Percentiles rank a stretch among this genome's conserved stretches.
Conservation (phyloP, 2,113 vertebrate species). For the Anarrhichthys ocellatus region DNA sequence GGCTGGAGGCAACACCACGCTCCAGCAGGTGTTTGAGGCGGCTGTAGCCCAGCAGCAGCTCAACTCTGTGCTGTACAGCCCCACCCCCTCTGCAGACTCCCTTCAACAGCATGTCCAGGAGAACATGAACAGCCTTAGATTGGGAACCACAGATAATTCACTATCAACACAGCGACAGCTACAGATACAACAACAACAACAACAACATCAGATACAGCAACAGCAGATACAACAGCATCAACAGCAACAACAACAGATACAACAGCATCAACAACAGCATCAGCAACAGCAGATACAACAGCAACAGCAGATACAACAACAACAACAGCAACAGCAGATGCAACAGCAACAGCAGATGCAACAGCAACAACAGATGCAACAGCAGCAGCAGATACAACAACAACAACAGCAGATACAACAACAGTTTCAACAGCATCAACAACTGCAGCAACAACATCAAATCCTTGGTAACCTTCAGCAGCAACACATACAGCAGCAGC, state of each 20-base stretch:
- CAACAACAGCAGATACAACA: conserved; percentile 45
- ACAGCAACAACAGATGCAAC: conserved; percentile 63
- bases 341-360: conserved; percentile 46
- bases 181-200: conserved; percentile 81
- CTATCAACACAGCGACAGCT: conserved; percentile 88
- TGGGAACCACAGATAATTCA: conserved; percentile 84
- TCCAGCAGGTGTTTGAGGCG: conserved; percentile 82
- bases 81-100: conserved; percentile 77
- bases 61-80: conserved; percentile 83
- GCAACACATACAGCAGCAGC: conserved; percentile 68
- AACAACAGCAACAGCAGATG: conserved; percentile 20
- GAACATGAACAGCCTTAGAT: conserved; percentile 90
- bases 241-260: conserved; percentile 56
- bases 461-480: conserved; percentile 71
- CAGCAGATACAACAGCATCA: conserved; percentile 72
- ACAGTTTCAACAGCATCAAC: conserved; percentile 41
- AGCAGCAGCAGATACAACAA: conserved; percentile 39
- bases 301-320: conserved; percentile 69
- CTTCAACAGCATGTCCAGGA: conserved; percentile 86
- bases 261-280: conserved; percentile 68
- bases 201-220: conserved; percentile 69
- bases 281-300: conserved; percentile 67
- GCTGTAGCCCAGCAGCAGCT: conserved; percentile 84
- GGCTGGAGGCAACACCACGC: conserved; percentile 73
- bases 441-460: conserved; percentile 68